Evolutionary conservation across 53 echinoderm and acorn worm species (phyloP).

Genomic region (Astropecten irregularis): DNA sequence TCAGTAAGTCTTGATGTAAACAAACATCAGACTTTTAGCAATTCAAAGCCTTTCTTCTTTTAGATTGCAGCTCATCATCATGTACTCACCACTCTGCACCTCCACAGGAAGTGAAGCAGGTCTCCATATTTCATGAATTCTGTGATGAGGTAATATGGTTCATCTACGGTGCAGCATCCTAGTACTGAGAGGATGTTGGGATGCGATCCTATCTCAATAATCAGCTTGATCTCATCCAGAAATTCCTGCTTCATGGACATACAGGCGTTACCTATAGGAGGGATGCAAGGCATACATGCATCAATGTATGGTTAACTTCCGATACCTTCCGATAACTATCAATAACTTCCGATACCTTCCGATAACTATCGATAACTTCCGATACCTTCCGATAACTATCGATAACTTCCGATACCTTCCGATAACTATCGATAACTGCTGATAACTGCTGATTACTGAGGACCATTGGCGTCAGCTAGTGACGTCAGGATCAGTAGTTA

Average conservation of each 20-base stretch:
- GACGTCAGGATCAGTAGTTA: no score
- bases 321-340: no score
- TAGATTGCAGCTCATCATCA: no score
- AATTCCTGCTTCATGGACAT: conserved; percentile 87
- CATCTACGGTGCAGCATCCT: conserved; percentile 88
- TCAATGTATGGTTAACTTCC: no score
- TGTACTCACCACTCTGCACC: conserved; percentile 77
- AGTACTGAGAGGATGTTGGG: conserved; percentile 91
- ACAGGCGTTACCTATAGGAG: conserved; percentile 70
- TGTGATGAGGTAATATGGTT: conserved; percentile 88
- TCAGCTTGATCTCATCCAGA: conserved; percentile 88
- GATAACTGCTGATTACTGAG: no score
- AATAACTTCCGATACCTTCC: no score
- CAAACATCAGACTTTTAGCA: background rate
- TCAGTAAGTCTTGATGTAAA: background rate
- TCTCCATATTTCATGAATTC: conserved; percentile 97
- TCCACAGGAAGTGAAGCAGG: conserved; percentile 88
- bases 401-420: no score
- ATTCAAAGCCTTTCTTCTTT: background rate
- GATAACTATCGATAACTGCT: no score
- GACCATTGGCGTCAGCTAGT: no score
- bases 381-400: no score
- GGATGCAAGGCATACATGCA: no score
- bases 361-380: no score
- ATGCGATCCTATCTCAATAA: conserved; percentile 87